Evolutionary conservation across 2,888 invertebrate species (phyloP).

Genomic region (Toxonevra muliebris): DNA sequence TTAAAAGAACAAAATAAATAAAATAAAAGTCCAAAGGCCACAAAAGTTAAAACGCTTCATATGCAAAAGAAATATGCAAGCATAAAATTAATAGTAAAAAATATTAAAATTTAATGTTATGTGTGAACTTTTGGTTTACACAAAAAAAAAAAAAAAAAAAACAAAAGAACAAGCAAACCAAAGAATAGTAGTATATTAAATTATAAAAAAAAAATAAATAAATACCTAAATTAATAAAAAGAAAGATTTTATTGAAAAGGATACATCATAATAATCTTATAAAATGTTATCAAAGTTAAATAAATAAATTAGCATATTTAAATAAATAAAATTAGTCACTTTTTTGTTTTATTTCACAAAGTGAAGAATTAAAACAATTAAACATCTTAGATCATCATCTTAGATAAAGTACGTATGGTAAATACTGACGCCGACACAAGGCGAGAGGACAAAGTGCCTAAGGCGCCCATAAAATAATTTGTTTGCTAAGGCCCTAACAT

Average conservation of each 20-base stretch:
- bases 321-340: neutral
- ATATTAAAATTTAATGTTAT: neutral
- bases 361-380: too few relatives aligned
- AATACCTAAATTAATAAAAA: too few relatives aligned
- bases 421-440: too few relatives aligned
- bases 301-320: constrained; percentile 19
- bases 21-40: neutral
- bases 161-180: neutral
- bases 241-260: too few relatives aligned
- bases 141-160: neutral
- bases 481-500: too few relatives aligned
- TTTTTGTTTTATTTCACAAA: too few relatives aligned
- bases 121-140: neutral
- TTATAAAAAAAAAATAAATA: neutral
- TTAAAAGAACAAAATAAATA: neutral
- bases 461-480: too few relatives aligned
- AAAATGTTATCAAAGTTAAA: constrained; percentile 25
- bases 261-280: too few relatives aligned
- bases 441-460: too few relatives aligned
- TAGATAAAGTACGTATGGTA: too few relatives aligned
- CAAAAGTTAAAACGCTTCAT: neutral
- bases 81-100: neutral
- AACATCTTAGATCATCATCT: too few relatives aligned
- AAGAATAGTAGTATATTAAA: constrained; percentile 7
- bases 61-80: neutral